Percentiles rank a stretch among this genome's conserved stretches.
phyloP scores from a whole-genome alignment of 2,797 vertebrate species.

The Nasua narica region DNA sequence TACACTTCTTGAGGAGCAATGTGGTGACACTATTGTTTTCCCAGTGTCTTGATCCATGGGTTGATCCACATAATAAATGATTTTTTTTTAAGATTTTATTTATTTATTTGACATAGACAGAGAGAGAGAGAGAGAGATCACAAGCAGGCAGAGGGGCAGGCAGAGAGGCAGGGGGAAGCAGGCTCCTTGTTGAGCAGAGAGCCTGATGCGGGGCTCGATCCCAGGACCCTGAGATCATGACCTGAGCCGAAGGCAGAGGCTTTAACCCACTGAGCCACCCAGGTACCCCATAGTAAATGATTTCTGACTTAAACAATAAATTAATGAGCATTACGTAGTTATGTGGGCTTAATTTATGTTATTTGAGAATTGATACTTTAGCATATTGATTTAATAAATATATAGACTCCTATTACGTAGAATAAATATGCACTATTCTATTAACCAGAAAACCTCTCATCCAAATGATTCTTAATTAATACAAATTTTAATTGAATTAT shows the following conservation, averaged over 20 bases:
- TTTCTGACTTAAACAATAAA: constrained; percentile 28
- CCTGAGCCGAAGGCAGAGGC: too few species aligned
- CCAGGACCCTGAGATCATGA: too few species aligned
- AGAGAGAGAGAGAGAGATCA: too few species aligned
- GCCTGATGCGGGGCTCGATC: too few species aligned
- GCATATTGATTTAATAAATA: constrained; percentile 2
- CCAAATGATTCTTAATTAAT: background rate
- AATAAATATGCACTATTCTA: background rate
- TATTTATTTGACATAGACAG: too few species aligned
- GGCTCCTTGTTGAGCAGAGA: too few species aligned
- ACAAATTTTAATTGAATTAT: constrained; percentile 18
- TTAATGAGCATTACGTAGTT: background rate
- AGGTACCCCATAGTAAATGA: background rate
- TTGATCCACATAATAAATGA: background rate
- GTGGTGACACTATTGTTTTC: background rate
- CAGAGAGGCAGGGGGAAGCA: too few species aligned
- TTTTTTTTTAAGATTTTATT: too few species aligned
- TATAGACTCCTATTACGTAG: background rate
- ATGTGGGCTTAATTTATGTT: constrained; percentile 3
- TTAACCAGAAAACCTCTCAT: constrained; percentile 4
- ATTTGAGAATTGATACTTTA: constrained; percentile 25
- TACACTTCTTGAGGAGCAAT: background rate
- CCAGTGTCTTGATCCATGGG: background rate
- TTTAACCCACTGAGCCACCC: too few species aligned
- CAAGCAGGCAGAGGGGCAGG: too few species aligned